A percentile compares a stretch with the other conserved stretches of the same genome.
These are phyloP conservation scores for Stegana nigrithorax DNA, from an alignment of 2,888 invertebrate genomes.

Conservation along the genomic window DNA sequence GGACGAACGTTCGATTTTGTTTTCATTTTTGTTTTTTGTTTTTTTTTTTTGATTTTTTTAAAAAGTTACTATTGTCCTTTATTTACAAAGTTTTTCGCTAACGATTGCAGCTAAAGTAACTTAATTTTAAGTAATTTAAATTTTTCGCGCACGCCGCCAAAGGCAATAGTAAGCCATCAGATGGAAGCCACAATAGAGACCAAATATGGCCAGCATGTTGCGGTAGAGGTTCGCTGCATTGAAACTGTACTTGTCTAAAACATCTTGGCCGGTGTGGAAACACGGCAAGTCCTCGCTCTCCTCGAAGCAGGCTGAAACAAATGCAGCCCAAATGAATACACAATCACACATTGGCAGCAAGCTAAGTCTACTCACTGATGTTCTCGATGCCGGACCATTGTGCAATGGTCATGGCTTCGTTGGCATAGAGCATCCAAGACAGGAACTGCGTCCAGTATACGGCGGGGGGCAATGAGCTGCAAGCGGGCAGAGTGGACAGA, in stretches of 20 bases:
- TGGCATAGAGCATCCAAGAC: constrained; percentile 89
- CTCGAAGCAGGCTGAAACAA: constrained; percentile 73
- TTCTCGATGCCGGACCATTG: constrained; percentile 81
- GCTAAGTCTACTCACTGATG: constrained; percentile 57
- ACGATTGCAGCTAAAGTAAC: too few species aligned
- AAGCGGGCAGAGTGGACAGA: constrained; percentile 21
- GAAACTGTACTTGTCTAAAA: constrained; percentile 81
- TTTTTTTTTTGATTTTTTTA: too few species aligned
- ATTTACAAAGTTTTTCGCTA: not conserved
- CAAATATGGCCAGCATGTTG: constrained; percentile 76
- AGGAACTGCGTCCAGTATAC: constrained; percentile 83
- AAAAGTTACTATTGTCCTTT: not conserved
- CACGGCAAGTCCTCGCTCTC: constrained; percentile 76
- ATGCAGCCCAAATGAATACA: constrained; percentile 16
- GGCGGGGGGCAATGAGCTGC: constrained; percentile 77
- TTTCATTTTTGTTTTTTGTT: too few species aligned
- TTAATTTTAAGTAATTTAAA: constrained; percentile 52
- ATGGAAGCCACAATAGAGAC: constrained; percentile 78
- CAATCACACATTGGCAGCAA: not conserved
- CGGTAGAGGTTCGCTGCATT: constrained; percentile 73
- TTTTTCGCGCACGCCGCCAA: constrained; percentile 73
- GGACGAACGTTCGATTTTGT: too few species aligned
- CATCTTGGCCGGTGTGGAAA: constrained; percentile 77
- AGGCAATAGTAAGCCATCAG: constrained; percentile 77
- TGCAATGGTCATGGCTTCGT: constrained; percentile 83